phyloP scores from a whole-genome alignment of 2,888 invertebrate species.

The Tipula lateralis region DNA sequence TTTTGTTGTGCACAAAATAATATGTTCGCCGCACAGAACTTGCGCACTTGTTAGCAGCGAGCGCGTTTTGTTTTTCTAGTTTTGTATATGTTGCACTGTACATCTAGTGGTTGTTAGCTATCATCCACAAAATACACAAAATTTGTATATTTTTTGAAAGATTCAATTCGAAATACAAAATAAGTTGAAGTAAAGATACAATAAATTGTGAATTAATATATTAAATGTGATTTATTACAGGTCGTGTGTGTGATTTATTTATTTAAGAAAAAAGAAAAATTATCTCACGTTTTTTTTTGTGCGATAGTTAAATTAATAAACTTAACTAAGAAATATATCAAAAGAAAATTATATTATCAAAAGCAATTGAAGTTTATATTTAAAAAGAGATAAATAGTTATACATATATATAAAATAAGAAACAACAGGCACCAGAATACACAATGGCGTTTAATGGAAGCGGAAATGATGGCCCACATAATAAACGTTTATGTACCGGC shows the following conservation, averaged over 20 bases:
- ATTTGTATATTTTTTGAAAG: background rate
- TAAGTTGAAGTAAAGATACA: background rate
- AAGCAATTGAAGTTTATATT: background rate
- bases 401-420: background rate
- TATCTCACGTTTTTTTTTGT: constrained; percentile 20
- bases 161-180: background rate
- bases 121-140: background rate
- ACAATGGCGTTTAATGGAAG: constrained; percentile 34
- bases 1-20: background rate
- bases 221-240: background rate
- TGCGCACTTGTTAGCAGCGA: background rate
- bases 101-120: background rate
- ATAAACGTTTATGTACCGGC: constrained; percentile 33
- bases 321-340: background rate
- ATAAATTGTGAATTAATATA: background rate
- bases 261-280: background rate
- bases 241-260: background rate
- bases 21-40: background rate
- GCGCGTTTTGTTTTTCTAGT: background rate
- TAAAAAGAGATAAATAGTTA: background rate
- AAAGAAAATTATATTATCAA: background rate
- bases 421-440: background rate
- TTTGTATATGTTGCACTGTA: background rate
- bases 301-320: background rate
- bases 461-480: constrained; percentile 33